Evolutionary conservation across 1,140 invertebrate species (phyloP), one percentile per base, ranked within the genome.

Genomic region (Trichomalopsis sarcophagae): DNA sequence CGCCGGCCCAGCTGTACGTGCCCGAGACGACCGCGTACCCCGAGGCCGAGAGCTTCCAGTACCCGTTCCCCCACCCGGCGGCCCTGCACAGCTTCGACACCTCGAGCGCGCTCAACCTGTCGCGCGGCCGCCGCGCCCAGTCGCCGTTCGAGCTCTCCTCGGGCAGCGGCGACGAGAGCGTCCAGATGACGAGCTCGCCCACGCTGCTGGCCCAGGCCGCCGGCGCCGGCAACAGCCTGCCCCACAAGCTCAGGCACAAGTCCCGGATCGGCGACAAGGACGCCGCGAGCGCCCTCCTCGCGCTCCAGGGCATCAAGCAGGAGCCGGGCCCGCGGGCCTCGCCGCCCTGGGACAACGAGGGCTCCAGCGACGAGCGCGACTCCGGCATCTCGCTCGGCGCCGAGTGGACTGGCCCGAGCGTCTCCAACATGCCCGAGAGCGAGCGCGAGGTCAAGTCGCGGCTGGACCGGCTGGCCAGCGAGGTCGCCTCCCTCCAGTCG

Each of bases 191-290:
- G 1, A 50, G 23, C 44, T 81, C 79, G 21, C 76, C 84, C 2
- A 78, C 93, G 91, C 88, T 91, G 91, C 85, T 89, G 87, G 75
- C 87, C n/a, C 86, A 80, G 86, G 87, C 87, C 86, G 87, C 47
- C 84, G 81, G 87, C 83, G 88, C 88, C 50, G 91, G 87, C 86
- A 95, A 96, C 90, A 96, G 96, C 88, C 91, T 98, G 86, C 98
- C 98, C 0, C 95, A 98, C 87, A 98, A 98, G 91, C 94, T 98
- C 80, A 95, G 98, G 87, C 97, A 99, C 94, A 99, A 98, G 91
- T 96, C 96, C n/a, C 96, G 97, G 88, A 94, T 98, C 73, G 97
- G 97, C 0, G 97, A 98, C 90, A 97, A 97, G 89, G 97, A 97
- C 89, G 96, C 97, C 0, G 96, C 97, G 1, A 96, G 95, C 87